Base-by-base conservation (phyloP, 2,888 invertebrate genomes). In the Clistopyga incitator region DNA sequence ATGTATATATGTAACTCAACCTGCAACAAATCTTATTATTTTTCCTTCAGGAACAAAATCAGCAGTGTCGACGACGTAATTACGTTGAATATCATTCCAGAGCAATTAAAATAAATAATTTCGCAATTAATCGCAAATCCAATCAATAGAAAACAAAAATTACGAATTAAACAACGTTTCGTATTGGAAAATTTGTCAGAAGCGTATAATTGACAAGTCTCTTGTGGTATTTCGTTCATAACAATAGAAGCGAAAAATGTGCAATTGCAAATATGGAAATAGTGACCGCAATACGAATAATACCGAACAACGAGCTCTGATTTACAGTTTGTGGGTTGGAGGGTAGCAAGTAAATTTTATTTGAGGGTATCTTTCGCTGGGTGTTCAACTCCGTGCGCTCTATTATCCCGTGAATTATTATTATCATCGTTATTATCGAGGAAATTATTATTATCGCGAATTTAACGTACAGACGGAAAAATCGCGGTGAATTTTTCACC, bases 371-470 rank as follows among this genome's bases (percentile, higher is more conserved):
- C 45, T 25, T 2, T 56, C 20, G 23, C 23, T 15, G 56, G 25
- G 2, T 25, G 15, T 25, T 2, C 56, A 25, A 56, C 23, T 52
- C 23, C 52, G 20, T 6, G n/a, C 25, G 10, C 25, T 56, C 25
- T 25, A 56, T 56, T 25, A 56, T 56, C 23, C 13, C 10, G 25
- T 23, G 15, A 59, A 59, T 29, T 29, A 25, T 59, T 29, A 2
- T 29, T 29, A 25, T 59, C n/a, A n/a, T n/a, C n/a, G n/a, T n/a
- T 38, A 56, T 38, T 50, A 11, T 34, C 3, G 38, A 23, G 50
- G 52, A 70, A 25, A 65, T 67, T 42, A 68, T 50, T 45, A 76
- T 76, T 68, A 68, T 68, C n/a, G n/a, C 23, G 34, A 50, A 59
- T 59, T 59, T 59, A 15, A 25, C 34, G n/a, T 20, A 29, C 52